Evolutionary conservation across 2,797 vertebrate genomes (phyloP), one percentile per base, ranked within the genome.

Genomic region (Betta splendens): DNA sequence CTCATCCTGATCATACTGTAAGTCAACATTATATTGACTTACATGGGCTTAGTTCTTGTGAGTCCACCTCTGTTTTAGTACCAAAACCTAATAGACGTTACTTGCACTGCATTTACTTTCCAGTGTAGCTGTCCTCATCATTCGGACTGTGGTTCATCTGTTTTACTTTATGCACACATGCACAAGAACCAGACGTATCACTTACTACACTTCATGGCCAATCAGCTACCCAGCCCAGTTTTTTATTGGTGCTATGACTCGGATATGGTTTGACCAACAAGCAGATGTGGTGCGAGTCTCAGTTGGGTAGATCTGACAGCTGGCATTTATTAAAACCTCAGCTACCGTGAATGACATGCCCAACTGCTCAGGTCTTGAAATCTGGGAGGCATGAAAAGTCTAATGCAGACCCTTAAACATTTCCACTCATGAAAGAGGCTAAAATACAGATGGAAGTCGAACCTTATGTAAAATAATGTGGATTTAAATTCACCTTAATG

Each of bases 261-360:
- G 55, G 61, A 66, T 73, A 52, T 54, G 59, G 63, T 53, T 68
- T 52, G 52, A 28, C 49, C 54, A 57, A 13, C 33, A 50, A 35
- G 38, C 68, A 73, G 47, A 48, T 70, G 54, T 64, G 70, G 53
- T 67, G 35, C 23, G 16, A 76, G 45, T 43, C 36, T 58, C 23
- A 54, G 54, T 51, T 45, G 69, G 60, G 67, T 68, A 9, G 25
- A 61, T 64, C 42, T 55, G 44, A 70, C 69, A 68, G 64, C 52
- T 69, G 69, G 43, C 43, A 62, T 68, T 75, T 52, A 68, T 80
- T 57, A 53, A 76, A 75, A 65, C 45, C 49, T 45, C 32, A 50
- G 15, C n/a, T 45, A 65, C 57, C 50, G 47, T 3, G 7, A 49
- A 55, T 10, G n/a, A 12, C 9, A 13, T 20, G 45, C 37, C 37